phyloP scores from a whole-genome alignment of 2,113 vertebrate species.

The Aplodontia rufa region DNA sequence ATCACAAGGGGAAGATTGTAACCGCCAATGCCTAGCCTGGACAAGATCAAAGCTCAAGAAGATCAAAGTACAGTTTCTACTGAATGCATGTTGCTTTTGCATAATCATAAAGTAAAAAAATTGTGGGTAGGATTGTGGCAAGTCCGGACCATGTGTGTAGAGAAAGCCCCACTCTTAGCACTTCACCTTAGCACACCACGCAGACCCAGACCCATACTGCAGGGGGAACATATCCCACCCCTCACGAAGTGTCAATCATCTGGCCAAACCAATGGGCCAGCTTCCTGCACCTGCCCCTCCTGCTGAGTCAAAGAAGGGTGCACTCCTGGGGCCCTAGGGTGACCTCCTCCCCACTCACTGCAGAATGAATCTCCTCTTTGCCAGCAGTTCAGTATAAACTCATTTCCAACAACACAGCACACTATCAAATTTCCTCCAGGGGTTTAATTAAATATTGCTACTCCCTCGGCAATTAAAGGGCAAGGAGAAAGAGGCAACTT shows the following conservation, averaged over 20 bases:
- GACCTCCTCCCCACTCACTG: too few species aligned
- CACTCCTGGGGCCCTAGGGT: neutral
- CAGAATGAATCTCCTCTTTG: neutral
- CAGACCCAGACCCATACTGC: fast-evolving
- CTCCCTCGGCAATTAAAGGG: neutral
- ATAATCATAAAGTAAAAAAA: neutral
- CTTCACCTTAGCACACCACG: neutral
- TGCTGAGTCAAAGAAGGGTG: neutral
- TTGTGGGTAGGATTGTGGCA: too few species aligned
- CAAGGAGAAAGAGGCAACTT: neutral
- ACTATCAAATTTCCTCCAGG: neutral
- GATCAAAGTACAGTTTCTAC: neutral
- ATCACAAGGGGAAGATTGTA: neutral
- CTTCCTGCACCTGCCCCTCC: neutral
- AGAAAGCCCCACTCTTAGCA: neutral
- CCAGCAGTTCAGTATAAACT: neutral
- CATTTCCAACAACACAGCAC: neutral
- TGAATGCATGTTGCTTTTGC: neutral
- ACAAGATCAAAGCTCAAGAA: neutral
- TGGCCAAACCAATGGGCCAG: neutral
- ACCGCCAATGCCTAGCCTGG: neutral
- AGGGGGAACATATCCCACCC: neutral
- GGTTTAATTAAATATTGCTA: neutral
- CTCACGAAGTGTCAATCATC: neutral
- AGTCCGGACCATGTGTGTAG: neutral